Percentiles rank a stretch among this genome's conserved stretches.
Conservation (phyloP, 2,888 invertebrate genomes). For the Nomada ferruginata region DNA sequence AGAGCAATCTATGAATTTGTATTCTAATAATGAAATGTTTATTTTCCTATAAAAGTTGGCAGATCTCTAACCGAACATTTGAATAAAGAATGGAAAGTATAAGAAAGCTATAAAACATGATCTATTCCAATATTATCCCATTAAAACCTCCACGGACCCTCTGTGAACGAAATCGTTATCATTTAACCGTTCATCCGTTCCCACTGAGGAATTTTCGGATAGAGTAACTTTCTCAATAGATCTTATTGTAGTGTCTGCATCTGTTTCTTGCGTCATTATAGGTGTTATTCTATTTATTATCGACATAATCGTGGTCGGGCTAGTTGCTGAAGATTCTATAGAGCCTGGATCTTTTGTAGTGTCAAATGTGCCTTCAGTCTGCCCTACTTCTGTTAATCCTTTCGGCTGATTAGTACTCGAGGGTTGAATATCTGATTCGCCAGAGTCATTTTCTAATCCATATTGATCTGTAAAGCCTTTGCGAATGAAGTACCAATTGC, state of each 20-base stretch:
- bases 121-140: constrained; percentile 20
- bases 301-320: not conserved
- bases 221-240: constrained; percentile 21
- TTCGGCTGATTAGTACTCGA: constrained; percentile 5
- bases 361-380: not conserved
- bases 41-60: constrained; percentile 27
- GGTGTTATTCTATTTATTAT: not conserved
- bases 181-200: constrained; percentile 11
- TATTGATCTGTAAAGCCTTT: constrained; percentile 38
- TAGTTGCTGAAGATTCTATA: constrained; percentile 1
- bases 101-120: not conserved
- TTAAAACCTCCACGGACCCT: constrained; percentile 62
- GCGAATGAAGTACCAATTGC: constrained; percentile 77
- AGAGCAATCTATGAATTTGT: constrained; percentile 4
- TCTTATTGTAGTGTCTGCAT: not conserved
- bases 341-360: not conserved
- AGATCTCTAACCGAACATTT: constrained; percentile 2
- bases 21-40: constrained; percentile 16
- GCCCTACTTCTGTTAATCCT: not conserved
- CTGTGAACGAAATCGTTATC: constrained; percentile 17
- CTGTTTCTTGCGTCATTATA: not conserved
- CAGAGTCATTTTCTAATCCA: constrained; percentile 18
- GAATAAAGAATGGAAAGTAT: constrained; percentile 23
- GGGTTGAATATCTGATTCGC: constrained; percentile 26
- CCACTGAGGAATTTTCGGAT: not conserved